Base-by-base conservation (phyloP, 2,113 vertebrate species). In the Leptosomus discolor region DNA sequence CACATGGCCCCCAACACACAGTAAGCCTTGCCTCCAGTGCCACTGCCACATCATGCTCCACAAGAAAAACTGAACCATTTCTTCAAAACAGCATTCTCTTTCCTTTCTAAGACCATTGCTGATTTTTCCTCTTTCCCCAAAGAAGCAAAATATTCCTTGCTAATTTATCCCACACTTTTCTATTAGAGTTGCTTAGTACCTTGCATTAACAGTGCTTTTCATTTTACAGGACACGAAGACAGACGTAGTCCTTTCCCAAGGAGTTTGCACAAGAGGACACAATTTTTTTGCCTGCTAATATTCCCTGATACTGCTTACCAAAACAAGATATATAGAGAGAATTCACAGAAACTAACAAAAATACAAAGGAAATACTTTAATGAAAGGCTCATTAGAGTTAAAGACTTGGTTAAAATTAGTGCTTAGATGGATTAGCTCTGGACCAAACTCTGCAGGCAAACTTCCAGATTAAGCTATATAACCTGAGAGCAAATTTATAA, bases 1-100 rank as follows among this genome's bases (percentile, higher is more conserved):
- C n/a, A 12, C 1, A 1, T 1, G 15, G 17, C 15, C 73, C 30
- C 26, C 34, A 15, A 34, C 32, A 15, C 8, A 0, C 6, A 8
- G 21, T 3, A 8, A 73, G 78, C 45, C 50, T 39, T 34, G 58
- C 34, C 9, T 12, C 36, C 2, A 15, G 61, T 34, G 81, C 7
- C 74, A 32, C 32, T 39, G 67, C 23, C n/a, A 7, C 39, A 26
- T 14, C 57, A 12, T 5, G 7, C 3, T 41, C 7, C 45, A 45
- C 43, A 21, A 2, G 21, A 58, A 41, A 69, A 77, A 14, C 34
- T 20, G 14, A 73, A 11, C 51, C 81, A 22, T 8, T 32, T 30
- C 79, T 70, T 63, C 2, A 32, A n/a, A 51, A 8, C 56, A 82
- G 26, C 34, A 48, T 24, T 6, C 18, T 34, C 77, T 18, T 11